Conservation (phyloP, 2,113 vertebrate genomes). For the Azemiops feae region DNA sequence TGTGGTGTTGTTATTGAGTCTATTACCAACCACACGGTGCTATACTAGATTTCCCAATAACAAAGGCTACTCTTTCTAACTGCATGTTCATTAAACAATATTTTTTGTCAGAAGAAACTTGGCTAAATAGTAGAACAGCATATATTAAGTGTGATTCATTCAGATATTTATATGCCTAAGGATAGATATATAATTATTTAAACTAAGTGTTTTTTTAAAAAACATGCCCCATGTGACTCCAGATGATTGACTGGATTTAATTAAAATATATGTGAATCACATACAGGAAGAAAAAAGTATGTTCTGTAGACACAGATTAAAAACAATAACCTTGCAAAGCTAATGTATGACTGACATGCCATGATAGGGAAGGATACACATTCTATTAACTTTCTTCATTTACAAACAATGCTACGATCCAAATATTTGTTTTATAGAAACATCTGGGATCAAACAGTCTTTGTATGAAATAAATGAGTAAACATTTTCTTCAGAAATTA, state of each 20-base stretch:
- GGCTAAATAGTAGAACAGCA: background rate
- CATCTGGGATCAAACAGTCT: background rate
- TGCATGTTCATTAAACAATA: background rate
- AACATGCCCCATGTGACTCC: background rate
- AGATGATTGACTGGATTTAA: background rate
- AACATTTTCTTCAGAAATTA: slow-evolving; percentile 21
- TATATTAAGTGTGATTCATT: background rate
- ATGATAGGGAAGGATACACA: background rate
- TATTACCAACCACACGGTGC: background rate
- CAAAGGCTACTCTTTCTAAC: background rate
- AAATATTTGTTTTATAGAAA: background rate
- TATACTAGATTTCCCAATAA: background rate
- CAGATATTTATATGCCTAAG: background rate
- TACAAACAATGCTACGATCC: background rate
- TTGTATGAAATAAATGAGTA: background rate
- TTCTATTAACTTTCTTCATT: background rate
- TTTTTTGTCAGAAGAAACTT: background rate
- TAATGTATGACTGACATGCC: background rate
- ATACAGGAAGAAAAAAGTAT: background rate
- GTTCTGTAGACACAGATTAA: background rate
- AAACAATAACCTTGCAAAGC: background rate
- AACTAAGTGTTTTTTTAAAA: background rate
- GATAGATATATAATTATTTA: background rate
- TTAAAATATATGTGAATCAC: background rate
- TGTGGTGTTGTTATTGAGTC: background rate